Conservation (phyloP, 2,113 vertebrate genomes). For the Lycocorax pyrrhopterus region DNA sequence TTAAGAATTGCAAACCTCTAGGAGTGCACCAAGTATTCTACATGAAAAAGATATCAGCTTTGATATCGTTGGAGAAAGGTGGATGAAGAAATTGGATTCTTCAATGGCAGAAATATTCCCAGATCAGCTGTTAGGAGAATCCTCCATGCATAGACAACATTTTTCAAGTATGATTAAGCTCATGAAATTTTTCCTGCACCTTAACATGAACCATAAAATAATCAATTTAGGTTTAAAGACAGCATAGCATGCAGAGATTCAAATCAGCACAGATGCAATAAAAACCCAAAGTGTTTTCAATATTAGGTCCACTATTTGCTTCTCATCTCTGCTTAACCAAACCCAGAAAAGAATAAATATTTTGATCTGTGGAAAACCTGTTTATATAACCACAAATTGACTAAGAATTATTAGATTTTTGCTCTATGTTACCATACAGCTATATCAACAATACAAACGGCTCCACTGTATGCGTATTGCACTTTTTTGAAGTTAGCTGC, state of each 20-base stretch:
- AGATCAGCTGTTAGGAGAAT: not conserved
- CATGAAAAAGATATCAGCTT: not conserved
- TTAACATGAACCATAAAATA: not conserved
- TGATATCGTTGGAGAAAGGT: not conserved
- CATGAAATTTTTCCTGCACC: not conserved
- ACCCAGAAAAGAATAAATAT: not conserved
- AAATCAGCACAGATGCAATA: not conserved
- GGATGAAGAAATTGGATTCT: slow-evolving; percentile 18
- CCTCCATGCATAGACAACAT: not conserved
- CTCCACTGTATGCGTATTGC: fast-evolving
- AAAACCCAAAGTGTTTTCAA: not conserved
- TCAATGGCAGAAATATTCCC: not conserved
- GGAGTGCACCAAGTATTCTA: not conserved
- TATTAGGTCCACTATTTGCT: not conserved
- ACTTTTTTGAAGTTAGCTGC: not conserved
- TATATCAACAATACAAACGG: not conserved
- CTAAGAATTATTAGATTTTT: not conserved
- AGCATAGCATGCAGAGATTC: not conserved
- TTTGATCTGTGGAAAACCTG: not conserved
- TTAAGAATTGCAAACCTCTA: slow-evolving; percentile 20
- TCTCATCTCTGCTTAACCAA: not conserved
- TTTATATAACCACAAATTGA: not conserved
- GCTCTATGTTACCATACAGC: not conserved
- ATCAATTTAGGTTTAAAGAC: not conserved
- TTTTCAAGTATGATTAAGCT: not conserved